Evolutionary conservation across 1,140 invertebrate genomes (phyloP).

Genomic region (Lysiphlebus fabarum): DNA sequence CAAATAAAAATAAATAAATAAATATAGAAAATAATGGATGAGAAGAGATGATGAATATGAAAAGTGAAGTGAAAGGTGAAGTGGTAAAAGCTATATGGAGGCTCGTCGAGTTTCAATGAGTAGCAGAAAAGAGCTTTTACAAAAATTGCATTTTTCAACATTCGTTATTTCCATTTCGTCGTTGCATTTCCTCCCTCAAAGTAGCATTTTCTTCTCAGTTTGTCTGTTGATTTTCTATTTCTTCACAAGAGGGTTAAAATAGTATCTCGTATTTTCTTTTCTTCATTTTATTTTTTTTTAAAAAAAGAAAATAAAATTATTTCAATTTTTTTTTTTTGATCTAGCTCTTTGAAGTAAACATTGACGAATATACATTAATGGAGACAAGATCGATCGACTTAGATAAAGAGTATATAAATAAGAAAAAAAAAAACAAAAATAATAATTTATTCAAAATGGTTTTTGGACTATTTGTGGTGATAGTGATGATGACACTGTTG

Average conservation of each 20-base stretch:
- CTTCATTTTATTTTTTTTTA: background rate
- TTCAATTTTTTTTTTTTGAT: too few species aligned
- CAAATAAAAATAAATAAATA: background rate
- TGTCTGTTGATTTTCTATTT: conserved; percentile 1
- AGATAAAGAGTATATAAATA: too few species aligned
- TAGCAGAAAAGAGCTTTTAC: conserved; percentile 21
- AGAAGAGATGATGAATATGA: background rate
- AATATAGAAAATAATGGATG: conserved; percentile 6
- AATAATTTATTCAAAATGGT: too few species aligned
- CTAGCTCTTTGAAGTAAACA: too few species aligned
- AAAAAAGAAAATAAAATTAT: too few species aligned
- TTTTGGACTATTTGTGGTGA: too few species aligned
- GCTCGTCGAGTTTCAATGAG: conserved; percentile 15
- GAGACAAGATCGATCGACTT: too few species aligned
- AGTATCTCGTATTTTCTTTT: too few species aligned
- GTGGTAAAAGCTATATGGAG: background rate
- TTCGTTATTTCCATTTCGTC: conserved; percentile 21
- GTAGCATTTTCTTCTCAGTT: background rate
- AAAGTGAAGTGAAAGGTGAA: background rate
- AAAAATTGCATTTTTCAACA: conserved; percentile 25
- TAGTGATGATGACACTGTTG: too few species aligned
- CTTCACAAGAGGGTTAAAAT: background rate
- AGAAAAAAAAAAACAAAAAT: too few species aligned
- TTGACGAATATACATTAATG: too few species aligned
- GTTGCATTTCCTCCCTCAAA: conserved; percentile 4